Conservation (phyloP, 2,797 vertebrate species). For the Tapera naevia region DNA sequence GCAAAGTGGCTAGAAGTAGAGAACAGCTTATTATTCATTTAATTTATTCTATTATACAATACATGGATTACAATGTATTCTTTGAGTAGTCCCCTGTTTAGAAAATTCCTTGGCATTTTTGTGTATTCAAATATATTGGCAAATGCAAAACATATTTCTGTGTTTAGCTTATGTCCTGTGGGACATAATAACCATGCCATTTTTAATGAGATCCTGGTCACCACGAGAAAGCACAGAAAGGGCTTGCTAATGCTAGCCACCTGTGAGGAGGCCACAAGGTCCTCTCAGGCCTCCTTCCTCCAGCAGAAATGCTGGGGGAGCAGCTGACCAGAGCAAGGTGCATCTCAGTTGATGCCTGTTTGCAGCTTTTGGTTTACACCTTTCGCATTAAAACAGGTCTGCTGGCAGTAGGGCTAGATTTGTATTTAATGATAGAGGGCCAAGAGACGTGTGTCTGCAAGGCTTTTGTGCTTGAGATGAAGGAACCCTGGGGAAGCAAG, state of each 20-base stretch:
- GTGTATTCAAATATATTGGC: not conserved
- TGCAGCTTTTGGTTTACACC: not conserved
- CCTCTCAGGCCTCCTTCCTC: not conserved
- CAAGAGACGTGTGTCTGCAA: not conserved
- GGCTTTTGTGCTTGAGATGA: not conserved
- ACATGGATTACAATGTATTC: not conserved
- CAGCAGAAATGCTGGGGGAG: not conserved
- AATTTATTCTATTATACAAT: not conserved
- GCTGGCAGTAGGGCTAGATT: not conserved
- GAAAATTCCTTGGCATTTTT: not conserved
- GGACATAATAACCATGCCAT: not conserved
- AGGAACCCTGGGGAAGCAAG: not conserved
- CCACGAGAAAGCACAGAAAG: not conserved
- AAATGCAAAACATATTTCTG: not conserved
- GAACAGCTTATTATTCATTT: not conserved
- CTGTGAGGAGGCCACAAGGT: rapidly evolving
- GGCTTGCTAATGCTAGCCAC: rapidly evolving
- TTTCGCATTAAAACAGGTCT: not conserved
- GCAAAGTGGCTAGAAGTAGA: not conserved
- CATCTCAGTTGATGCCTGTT: not conserved
- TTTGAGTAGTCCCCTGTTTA: not conserved
- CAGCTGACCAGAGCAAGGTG: not conserved
- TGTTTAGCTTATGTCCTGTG: not conserved
- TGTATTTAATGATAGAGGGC: not conserved
- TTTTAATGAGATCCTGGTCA: not conserved